Conservation (phyloP, 2,113 vertebrate species). For the Anseranas semipalmata region DNA sequence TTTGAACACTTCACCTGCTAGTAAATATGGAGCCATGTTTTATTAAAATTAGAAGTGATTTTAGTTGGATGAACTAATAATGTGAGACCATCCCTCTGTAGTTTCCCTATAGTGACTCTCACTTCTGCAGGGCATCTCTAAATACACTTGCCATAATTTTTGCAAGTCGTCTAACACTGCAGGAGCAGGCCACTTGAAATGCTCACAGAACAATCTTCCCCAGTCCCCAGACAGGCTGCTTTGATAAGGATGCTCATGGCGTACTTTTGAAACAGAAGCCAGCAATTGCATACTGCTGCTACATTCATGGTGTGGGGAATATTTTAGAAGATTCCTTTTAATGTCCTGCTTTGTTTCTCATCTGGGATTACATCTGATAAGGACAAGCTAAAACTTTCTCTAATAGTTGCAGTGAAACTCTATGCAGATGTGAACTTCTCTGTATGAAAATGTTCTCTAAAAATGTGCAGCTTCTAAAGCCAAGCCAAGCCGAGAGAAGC, state of each 20-base stretch:
- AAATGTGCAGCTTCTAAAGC: conserved; percentile 11
- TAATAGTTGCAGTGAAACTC: background rate
- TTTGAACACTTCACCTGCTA: background rate
- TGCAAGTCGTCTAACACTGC: background rate
- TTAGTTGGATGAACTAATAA: background rate
- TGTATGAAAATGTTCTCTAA: background rate
- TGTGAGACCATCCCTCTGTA: background rate
- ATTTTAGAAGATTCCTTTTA: background rate
- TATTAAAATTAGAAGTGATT: background rate
- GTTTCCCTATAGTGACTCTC: background rate
- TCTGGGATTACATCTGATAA: background rate
- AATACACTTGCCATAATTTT: background rate
- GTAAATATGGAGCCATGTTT: background rate
- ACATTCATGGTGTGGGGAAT: background rate
- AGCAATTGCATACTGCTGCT: background rate
- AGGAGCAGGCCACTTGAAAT: background rate
- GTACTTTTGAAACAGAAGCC: conserved; percentile 32
- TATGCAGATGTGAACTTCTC: background rate
- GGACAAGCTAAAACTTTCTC: background rate
- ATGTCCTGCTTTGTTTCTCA: background rate
- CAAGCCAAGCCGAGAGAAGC: background rate
- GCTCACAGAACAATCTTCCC: background rate
- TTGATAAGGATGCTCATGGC: background rate
- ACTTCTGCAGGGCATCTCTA: background rate
- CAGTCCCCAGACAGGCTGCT: background rate